Evolutionary conservation across 2,113 vertebrate species (phyloP).

Genomic region (Mirza zaza): DNA sequence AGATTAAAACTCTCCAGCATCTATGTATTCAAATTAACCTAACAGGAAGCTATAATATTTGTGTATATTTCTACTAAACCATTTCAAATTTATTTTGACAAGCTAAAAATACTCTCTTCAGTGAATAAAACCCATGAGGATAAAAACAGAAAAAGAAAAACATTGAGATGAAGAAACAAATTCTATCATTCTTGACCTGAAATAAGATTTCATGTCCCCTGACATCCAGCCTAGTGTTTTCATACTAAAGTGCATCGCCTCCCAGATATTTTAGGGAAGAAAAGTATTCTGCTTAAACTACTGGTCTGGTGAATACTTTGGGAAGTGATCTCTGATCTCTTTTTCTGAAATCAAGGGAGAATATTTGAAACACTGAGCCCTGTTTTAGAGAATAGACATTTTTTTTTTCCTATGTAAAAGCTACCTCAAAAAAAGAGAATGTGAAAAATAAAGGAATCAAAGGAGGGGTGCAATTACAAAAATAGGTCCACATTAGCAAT

Average conservation of each 20-base stretch:
- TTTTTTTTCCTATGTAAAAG: not conserved
- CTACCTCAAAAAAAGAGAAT: not conserved
- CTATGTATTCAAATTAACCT: not conserved
- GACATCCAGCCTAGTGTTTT: not conserved
- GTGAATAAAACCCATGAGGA: not conserved
- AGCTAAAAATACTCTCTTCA: not conserved
- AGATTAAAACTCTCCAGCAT: not conserved
- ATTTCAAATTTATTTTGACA: slow-evolving; percentile 9
- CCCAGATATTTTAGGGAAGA: not conserved
- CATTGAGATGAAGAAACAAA: slow-evolving; percentile 6
- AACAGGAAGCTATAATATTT: not conserved
- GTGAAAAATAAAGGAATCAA: not conserved
- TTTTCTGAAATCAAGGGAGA: slow-evolving; percentile 16
- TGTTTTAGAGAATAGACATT: not conserved
- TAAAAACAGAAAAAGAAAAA: not conserved
- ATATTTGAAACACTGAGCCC: not conserved
- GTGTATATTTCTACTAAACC: not conserved
- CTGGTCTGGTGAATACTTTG: not conserved
- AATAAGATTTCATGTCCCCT: not conserved
- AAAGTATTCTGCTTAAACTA: slow-evolving; percentile 1
- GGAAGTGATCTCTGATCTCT: slow-evolving; percentile 40
- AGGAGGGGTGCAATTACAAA: not conserved
- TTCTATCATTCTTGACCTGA: not conserved
- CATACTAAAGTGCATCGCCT: not conserved
- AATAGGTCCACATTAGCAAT: not conserved